Conservation (phyloP, 2,113 vertebrate genomes). For the Smithornis capensis region DNA sequence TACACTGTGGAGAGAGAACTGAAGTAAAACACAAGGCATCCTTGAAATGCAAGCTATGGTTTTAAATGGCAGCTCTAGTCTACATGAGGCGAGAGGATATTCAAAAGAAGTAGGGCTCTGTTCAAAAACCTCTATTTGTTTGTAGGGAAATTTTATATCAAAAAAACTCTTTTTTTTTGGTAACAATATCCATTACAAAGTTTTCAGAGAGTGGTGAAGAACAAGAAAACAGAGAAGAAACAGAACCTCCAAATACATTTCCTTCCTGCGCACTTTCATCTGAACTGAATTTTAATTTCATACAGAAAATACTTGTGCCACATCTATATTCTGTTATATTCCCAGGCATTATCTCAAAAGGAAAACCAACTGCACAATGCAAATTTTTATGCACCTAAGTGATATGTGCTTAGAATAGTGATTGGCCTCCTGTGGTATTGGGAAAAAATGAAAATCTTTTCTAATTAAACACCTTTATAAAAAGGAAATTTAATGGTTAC, state of each 20-base stretch:
- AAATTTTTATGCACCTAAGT: constrained; percentile 74
- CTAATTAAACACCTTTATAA: constrained; percentile 74
- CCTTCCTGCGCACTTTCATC: neutral
- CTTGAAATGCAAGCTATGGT: neutral
- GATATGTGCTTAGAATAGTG: constrained; percentile 74
- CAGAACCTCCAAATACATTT: neutral
- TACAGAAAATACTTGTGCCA: neutral
- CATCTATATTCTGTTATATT: constrained; percentile 60
- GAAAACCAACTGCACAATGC: constrained; percentile 64
- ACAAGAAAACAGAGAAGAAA: neutral
- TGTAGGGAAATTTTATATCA: neutral
- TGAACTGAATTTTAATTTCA: neutral
- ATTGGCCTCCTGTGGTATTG: constrained; percentile 55
- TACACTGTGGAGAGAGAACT: neutral
- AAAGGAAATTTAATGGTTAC: constrained; percentile 70
- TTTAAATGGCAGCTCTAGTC: neutral
- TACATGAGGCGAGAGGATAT: neutral
- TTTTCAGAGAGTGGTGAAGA: constrained; percentile 13
- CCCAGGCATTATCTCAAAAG: constrained; percentile 58
- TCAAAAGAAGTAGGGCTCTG: neutral
- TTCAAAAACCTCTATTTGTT: neutral
- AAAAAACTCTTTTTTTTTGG: neutral
- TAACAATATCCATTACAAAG: neutral
- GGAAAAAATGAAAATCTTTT: constrained; percentile 73
- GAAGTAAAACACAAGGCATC: neutral